Evolutionary conservation across 2,797 vertebrate species (phyloP), one percentile per base, ranked within the genome.

Genomic region (Tenualosa ilisha): DNA sequence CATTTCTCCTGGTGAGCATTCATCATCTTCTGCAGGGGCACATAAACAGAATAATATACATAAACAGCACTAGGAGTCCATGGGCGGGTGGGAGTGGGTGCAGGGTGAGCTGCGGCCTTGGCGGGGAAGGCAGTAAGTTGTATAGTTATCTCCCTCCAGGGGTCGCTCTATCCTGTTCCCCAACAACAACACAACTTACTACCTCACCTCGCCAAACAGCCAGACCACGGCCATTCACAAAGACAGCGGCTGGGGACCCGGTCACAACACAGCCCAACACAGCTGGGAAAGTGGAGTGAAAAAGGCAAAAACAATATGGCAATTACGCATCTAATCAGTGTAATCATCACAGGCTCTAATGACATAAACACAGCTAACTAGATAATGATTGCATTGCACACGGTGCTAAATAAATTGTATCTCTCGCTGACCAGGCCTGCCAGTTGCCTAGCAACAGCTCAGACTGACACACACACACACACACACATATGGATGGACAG

Each of bases 151-250:
- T 97, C 97, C 96, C 94, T 90, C 94, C 90, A 92, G 95, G 97
- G 97, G 96, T 94, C 93, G 93, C 92, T 94, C 93, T 96, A 96
- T 95, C 94, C 93, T 95, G 93, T 95, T 95, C 96, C 96, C 97
- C 96, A 96, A 96, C 96, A 97, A 98, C 96, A 97, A 98, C 97
- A 98, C 97, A 98, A 98, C 97, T 97, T 97, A 98, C 97, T 98
- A 98, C 97, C 97, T 98, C 97, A 97, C 95, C 96, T 93, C 92
- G 92, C 90, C 93, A 93, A 85, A 93, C 92, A 2, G 31, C 15
- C 11, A 22, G 54, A 61, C 24, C 6, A 72, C 12, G 84, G 24
- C 8, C 12, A 83, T 6, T 8, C 11, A 72, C 0, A 82, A 17
- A n/a, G 63, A 37, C 79, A 85, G 50, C 63, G 13, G 15, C 9